Evolutionary conservation across 2,113 vertebrate species (phyloP).

Genomic region (Vireo altiloquus): DNA sequence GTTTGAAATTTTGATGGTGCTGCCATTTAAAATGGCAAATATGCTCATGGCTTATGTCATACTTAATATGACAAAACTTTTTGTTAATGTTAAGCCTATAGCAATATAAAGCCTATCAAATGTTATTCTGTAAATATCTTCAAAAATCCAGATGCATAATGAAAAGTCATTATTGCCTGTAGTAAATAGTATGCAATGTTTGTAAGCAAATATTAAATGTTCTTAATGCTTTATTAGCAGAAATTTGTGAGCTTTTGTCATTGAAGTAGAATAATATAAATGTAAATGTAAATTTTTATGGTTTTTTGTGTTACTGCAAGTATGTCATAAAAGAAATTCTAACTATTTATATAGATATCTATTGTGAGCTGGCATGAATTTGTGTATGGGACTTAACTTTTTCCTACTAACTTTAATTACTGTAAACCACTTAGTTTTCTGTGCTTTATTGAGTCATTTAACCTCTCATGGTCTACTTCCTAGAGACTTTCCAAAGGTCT

Average conservation of each 20-base stretch:
- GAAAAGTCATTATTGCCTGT: neutral
- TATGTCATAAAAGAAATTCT: neutral
- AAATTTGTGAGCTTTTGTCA: neutral
- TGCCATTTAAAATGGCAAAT: neutral
- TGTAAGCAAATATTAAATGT: neutral
- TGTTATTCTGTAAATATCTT: neutral
- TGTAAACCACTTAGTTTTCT: neutral
- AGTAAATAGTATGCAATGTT: neutral
- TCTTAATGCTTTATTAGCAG: neutral
- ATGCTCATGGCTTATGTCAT: neutral
- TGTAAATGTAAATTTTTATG: neutral
- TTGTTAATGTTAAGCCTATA: neutral
- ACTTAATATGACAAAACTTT: neutral
- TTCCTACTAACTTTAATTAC: neutral
- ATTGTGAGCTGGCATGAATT: neutral
- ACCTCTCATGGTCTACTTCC: neutral
- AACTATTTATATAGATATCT: neutral
- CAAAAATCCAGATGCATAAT: neutral
- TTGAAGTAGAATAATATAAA: neutral
- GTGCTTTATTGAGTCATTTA: neutral
- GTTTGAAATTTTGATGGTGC: neutral
- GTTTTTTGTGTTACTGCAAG: neutral
- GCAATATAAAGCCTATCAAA: neutral
- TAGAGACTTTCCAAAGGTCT: neutral
- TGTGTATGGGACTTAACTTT: neutral